Base-by-base conservation (phyloP, 1,140 invertebrate species). In the Meloidogyne floridensis region DNA sequence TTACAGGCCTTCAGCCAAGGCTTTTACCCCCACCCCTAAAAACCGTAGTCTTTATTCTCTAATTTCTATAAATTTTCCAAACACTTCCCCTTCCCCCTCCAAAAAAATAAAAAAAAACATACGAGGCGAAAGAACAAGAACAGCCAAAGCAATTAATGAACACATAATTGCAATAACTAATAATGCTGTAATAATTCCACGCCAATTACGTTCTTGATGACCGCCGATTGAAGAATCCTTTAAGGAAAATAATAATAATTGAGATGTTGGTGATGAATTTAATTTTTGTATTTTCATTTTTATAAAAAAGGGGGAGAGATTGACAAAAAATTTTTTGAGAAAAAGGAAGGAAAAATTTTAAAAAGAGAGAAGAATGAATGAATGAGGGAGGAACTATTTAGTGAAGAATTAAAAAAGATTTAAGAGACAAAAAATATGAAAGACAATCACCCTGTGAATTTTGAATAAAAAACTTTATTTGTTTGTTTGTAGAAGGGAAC, bases 191-290 rank as follows among this genome's bases (percentile, higher is more conserved):
- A 75, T 75, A 80, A 86, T 87, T 42, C 85, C 85, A 43, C 80
- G 72, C 85, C 85, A 86, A 87, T 86, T 86, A 10, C 85, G 83
- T 54, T 87, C 70, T 74, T 87, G 86, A 11, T 86, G 85, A 56
- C 53, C 54, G 32, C 72, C 83, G 43, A 69, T 80, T n/a, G 85
- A 82, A 32, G 88, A 72, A 43, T 86, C 85, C 85, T 86, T 75
- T 54, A 86, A 84, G 13, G 72, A 73, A 51, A 42, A 71, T 51
- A 71, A 71, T 70, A 71, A 78, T 78, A 71, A 78, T 78, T 71
- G 59, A 20, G 77, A 59, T 59, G 56, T 15, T 59, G 56, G 56
- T 59, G 15, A 59, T 59, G 11, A 5, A 32, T 32, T 32, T 32
- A 32, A 32, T 18, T 6, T 65, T 59, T 15, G 47, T 47, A 47